Base-by-base conservation (phyloP, 1,140 invertebrate species). In the Phymorhynchus buccinoides region DNA sequence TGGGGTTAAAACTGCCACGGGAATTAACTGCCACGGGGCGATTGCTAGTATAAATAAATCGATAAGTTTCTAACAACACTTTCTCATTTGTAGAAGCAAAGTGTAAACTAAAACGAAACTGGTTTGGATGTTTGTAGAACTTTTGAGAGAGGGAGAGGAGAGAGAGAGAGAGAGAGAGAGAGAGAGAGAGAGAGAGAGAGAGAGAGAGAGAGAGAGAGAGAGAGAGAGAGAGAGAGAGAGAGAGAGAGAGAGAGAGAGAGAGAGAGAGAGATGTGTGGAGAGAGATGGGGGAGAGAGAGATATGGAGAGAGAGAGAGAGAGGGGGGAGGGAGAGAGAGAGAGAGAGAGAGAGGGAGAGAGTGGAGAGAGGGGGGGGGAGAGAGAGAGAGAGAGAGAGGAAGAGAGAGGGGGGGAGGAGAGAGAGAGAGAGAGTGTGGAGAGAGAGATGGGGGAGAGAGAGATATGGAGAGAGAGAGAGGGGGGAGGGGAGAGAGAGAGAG, bases 141-240 rank as follows among this genome's bases (percentile, higher is more conserved):
- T n/a, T n/a, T n/a, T n/a, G n/a, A n/a, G n/a, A n/a, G n/a, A n/a
- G n/a, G n/a, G 48, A 52, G 48, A 27, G n/a, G 56, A 62, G 18
- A 62, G 30, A 71, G 6, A 35, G 30, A 71, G 6, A 37, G 30
- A 71, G 68, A 71, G 68, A 71, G 27, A 35, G 68, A 35, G 27
- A 71, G 68, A 71, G 68, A 71, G 68, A 71, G 68, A 71, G 68
- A 71, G 68, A 71, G 68, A 71, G 68, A 71, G 68, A 71, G 68
- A 71, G 68, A 71, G 27, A 71, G 68, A 71, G 68, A 71, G 68
- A 71, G 68, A 71, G 68, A 71, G 68, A 71, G 68, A 71, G 68
- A 71, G 30, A 71, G 68, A 71, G 6, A 71, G 62, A 12, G 22
- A 66, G 22, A 66, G 22, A 66, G 22, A 12, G 22, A 12, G n/a